Evolutionary conservation across 1,140 invertebrate genomes (phyloP).

Genomic region (Coelopa frigida): DNA sequence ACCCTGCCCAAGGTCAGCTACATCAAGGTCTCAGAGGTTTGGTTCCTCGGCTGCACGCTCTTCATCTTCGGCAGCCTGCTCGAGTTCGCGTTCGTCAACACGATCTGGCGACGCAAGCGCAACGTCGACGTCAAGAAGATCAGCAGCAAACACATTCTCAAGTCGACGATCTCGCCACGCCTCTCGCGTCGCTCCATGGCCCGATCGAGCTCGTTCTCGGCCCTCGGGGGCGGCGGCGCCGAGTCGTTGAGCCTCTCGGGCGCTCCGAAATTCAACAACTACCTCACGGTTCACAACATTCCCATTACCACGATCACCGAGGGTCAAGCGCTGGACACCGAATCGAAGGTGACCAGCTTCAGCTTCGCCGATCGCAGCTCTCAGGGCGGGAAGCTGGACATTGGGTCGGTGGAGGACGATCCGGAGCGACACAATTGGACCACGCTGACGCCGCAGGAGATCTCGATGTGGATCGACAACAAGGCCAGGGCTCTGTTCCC

Average conservation of each 20-base stretch:
- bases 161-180: conserved; percentile 71
- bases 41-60: conserved; percentile 77
- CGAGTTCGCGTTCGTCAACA: conserved; percentile 86
- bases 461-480: conserved; percentile 74
- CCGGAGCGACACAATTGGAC: conserved; percentile 51
- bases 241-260: neutral
- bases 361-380: neutral
- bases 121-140: conserved; percentile 75
- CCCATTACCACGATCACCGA: conserved; percentile 36
- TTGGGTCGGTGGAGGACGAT: conserved; percentile 3
- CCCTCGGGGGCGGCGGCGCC: conserved; percentile 29
- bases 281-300: conserved; percentile 31
- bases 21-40: conserved; percentile 84
- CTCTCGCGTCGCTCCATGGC: conserved; percentile 61
- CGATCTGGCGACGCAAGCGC: conserved; percentile 75
- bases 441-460: conserved; percentile 78
- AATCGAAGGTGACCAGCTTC: conserved; percentile 6
- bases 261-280: conserved; percentile 25
- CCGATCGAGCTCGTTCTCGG: conserved; percentile 62
- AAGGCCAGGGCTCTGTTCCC: conserved; percentile 73
- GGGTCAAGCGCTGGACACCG: conserved; percentile 15
- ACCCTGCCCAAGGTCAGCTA: conserved; percentile 82
- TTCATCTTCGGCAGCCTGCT: conserved; percentile 81
- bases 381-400: conserved; percentile 7
- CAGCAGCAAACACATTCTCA: conserved; percentile 74